phyloP scores from a whole-genome alignment of 2,888 invertebrate genomes.

The Tetropium fuscum region DNA sequence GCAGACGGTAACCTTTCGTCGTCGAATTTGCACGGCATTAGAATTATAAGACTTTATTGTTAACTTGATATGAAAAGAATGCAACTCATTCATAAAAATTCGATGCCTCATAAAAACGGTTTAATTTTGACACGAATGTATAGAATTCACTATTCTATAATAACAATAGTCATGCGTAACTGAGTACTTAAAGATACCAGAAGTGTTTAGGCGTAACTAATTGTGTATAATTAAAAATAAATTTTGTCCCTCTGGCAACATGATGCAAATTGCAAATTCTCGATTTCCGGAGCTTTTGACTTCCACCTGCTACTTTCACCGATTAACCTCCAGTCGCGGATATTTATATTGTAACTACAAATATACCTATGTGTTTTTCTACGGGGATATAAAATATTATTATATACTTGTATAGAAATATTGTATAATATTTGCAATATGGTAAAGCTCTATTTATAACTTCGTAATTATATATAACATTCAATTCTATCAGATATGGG shows the following conservation, averaged over 20 bases:
- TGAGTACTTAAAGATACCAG: conserved; percentile 12
- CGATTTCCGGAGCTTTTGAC: conserved; percentile 7
- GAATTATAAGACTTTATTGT: background rate
- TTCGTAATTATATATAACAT: too few species aligned
- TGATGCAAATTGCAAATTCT: conserved; percentile 22
- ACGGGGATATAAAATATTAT: too few species aligned
- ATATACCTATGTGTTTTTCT: too few species aligned
- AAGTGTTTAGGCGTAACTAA: conserved; percentile 10
- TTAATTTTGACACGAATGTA: background rate
- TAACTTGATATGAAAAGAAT: conserved; percentile 5
- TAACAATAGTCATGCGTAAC: conserved; percentile 1
- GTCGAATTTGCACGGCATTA: background rate
- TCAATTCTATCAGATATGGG: too few species aligned
- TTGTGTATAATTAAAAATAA: conserved; percentile 9
- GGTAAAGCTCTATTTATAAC: too few species aligned
- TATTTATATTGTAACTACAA: too few species aligned
- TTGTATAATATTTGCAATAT: too few species aligned
- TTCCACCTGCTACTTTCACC: conserved; percentile 16
- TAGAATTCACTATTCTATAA: background rate
- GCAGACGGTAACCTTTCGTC: too few species aligned
- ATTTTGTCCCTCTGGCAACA: conserved; percentile 1
- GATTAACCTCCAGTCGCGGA: too few species aligned
- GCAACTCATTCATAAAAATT: conserved; percentile 9
- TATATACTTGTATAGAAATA: too few species aligned
- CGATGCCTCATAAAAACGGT: background rate